A percentile compares a stretch with the other conserved stretches of the same genome.
Evolutionary conservation across 2,888 invertebrate species (phyloP).

Genomic region (Eupithecia pulchellata): DNA sequence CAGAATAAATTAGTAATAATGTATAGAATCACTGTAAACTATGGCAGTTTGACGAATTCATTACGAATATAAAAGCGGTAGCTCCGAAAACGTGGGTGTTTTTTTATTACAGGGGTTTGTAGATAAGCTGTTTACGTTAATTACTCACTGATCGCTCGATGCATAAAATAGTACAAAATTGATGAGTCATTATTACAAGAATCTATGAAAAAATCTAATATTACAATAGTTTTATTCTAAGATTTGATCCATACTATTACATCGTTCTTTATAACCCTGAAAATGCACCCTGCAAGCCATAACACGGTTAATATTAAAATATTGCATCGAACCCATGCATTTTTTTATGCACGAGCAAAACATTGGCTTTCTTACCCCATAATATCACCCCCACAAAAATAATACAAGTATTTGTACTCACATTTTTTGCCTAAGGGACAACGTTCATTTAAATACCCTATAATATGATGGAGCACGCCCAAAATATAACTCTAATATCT

Average conservation of each 20-base stretch:
- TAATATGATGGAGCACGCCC: conserved; percentile 52
- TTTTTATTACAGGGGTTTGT: no score
- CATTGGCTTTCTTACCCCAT: conserved; percentile 75
- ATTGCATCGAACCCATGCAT: conserved; percentile 80
- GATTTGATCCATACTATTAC: conserved; percentile 57
- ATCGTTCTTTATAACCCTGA: conserved; percentile 54
- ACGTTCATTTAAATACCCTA: conserved; percentile 68
- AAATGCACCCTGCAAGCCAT: conserved; percentile 76
- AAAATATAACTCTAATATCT: conserved; percentile 17
- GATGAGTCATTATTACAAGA: neutral
- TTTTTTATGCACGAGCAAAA: conserved; percentile 78
- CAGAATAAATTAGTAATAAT: no score
- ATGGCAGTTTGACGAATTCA: no score
- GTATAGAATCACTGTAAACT: no score
- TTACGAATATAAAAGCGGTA: no score
- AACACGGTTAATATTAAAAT: conserved; percentile 84
- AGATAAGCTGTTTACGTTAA: no score
- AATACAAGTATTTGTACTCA: conserved; percentile 83
- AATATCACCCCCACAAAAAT: conserved; percentile 74
- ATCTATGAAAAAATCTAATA: neutral
- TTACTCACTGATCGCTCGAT: no score
- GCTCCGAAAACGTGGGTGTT: no score
- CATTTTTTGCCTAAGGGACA: conserved; percentile 66
- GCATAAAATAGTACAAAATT: no score
- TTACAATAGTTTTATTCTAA: neutral